These are phyloP conservation scores for Xestia sexstrigata DNA, from an alignment of 2,888 invertebrate genomes.

Conservation along the genomic window DNA sequence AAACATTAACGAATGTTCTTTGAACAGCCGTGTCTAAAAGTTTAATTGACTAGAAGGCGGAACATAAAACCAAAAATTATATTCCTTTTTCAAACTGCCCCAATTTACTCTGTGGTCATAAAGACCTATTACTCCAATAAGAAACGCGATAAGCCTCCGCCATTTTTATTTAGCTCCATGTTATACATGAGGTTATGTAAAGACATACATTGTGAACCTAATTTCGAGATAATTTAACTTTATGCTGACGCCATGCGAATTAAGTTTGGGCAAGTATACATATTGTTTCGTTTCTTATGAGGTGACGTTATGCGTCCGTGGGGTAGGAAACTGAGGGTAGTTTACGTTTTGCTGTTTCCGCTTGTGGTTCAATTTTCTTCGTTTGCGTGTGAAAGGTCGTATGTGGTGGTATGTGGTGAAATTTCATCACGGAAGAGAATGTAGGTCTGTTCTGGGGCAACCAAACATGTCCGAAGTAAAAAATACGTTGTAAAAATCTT, in stretches of 20 bases:
- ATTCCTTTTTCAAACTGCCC: neutral
- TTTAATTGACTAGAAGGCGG: neutral
- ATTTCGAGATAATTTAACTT: constrained; percentile 68
- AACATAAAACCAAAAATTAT: neutral
- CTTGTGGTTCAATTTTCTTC: constrained; percentile 45
- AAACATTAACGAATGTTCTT: neutral
- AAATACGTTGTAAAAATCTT: neutral
- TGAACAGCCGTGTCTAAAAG: neutral
- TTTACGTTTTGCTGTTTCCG: constrained; percentile 54
- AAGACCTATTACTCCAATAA: constrained; percentile 50
- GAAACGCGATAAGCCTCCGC: constrained; percentile 23
- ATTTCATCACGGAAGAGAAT: constrained; percentile 28
- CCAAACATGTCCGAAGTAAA: neutral
- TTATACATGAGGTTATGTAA: constrained; percentile 42
- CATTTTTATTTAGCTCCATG: constrained; percentile 56
- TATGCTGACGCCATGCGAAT: constrained; percentile 61
- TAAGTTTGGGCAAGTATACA: constrained; percentile 56
- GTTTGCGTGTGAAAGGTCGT: constrained; percentile 4
- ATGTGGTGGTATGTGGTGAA: constrained; percentile 5
- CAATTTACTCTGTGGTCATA: constrained; percentile 22
- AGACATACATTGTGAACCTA: constrained; percentile 58
- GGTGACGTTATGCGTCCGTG: constrained; percentile 35
- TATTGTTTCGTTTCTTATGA: constrained; percentile 62
- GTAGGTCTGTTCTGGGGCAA: neutral
- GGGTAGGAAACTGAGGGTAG: constrained; percentile 48